phyloP scores from a whole-genome alignment of 2,113 vertebrate species.

The Genyomyrus donnyi region DNA sequence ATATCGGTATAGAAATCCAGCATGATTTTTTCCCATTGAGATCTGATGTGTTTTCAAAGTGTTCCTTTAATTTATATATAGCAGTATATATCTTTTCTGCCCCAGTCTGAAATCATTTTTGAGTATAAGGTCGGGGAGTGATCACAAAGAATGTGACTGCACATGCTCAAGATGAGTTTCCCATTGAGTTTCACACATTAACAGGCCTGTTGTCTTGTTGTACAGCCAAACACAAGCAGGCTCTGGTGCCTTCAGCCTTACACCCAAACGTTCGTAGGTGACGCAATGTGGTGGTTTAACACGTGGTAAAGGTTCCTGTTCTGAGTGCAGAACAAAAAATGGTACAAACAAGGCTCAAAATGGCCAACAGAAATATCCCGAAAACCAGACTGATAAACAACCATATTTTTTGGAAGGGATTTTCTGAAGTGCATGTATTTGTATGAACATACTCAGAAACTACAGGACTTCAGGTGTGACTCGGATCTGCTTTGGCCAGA shows the following conservation, averaged over 20 bases:
- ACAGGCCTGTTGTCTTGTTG: slow-evolving; percentile 10
- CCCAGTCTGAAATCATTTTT: neutral
- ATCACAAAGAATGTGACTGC: neutral
- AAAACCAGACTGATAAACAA: neutral
- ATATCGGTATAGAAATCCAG: too few species aligned
- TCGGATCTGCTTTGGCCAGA: neutral
- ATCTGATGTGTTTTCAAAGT: too few species aligned
- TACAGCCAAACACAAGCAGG: slow-evolving; percentile 49
- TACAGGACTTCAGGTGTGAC: neutral
- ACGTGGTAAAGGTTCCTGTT: neutral
- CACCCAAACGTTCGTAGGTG: slow-evolving; percentile 30
- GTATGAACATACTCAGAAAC: neutral
- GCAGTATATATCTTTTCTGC: neutral
- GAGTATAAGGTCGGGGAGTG: neutral
- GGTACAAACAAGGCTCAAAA: neutral
- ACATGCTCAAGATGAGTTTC: neutral
- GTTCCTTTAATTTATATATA: too few species aligned
- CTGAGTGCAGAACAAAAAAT: neutral
- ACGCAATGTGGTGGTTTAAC: neutral
- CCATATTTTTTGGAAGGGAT: neutral
- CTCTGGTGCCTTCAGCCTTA: slow-evolving; percentile 52
- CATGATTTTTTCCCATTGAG: too few species aligned
- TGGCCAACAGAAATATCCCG: neutral
- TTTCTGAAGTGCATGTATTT: neutral
- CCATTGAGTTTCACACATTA: slow-evolving; percentile 5